A percentile compares a stretch with the other conserved stretches of the same genome.
phyloP scores from a whole-genome alignment of 2,113 vertebrate genomes.

The Eulemur rufifrons region DNA sequence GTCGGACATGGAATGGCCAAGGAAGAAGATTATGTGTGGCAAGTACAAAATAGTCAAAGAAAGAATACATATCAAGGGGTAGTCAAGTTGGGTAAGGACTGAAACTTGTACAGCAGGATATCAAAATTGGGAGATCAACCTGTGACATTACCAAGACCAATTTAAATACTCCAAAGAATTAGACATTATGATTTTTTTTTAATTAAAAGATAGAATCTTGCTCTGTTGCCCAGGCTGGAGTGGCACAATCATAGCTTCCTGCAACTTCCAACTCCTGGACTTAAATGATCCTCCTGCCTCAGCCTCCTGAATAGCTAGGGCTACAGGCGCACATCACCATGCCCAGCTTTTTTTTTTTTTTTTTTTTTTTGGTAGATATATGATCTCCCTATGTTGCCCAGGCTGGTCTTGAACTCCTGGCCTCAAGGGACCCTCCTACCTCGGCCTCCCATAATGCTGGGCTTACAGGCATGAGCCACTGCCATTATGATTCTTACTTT shows the following conservation, averaged over 20 bases:
- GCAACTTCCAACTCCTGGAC: not conserved
- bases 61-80: not conserved
- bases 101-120: not conserved
- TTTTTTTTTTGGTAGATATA: too few species aligned
- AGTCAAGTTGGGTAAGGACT: not conserved
- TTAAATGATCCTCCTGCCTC: not conserved
- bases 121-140: not conserved
- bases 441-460: too few species aligned
- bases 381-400: too few species aligned
- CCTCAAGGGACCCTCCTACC: too few species aligned
- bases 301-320: not conserved
- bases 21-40: not conserved
- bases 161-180: not conserved
- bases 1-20: not conserved
- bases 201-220: not conserved
- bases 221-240: not conserved
- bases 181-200: not conserved
- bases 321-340: not conserved
- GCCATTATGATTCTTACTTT: too few species aligned
- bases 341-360: not conserved
- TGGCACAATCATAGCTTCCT: too few species aligned
- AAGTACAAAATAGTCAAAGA: not conserved
- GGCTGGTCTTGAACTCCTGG: too few species aligned
- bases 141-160: not conserved
- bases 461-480: too few species aligned